Conservation (phyloP, 2,113 vertebrate species). For the Rhea americana region DNA sequence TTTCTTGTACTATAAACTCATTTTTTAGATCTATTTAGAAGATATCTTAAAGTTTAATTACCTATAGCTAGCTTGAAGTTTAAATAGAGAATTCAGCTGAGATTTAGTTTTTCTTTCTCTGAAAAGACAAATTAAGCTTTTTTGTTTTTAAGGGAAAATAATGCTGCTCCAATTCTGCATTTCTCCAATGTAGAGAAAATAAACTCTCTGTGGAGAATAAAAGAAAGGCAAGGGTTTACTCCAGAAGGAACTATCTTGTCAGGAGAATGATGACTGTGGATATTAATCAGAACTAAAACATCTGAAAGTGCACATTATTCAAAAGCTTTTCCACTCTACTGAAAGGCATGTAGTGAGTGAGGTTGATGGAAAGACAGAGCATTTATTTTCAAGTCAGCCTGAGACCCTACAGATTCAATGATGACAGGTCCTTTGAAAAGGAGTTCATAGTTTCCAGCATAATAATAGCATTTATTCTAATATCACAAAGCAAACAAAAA, state of each 20-base stretch:
- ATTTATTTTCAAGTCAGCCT: conserved; percentile 46
- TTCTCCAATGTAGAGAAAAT: not conserved
- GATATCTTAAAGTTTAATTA: no score
- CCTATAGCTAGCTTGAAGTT: not conserved
- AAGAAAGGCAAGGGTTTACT: not conserved
- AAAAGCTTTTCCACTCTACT: conserved; percentile 34
- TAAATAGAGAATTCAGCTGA: not conserved
- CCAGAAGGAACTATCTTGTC: conserved; percentile 51
- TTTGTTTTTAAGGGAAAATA: not conserved
- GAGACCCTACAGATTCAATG: conserved; percentile 15
- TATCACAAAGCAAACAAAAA: conserved; percentile 24
- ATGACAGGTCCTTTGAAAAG: conserved; percentile 46
- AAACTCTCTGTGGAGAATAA: not conserved
- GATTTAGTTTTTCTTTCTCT: not conserved
- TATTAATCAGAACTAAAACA: conserved; percentile 49
- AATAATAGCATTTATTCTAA: conserved; percentile 33
- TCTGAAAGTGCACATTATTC: conserved; percentile 56
- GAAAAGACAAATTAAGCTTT: not conserved
- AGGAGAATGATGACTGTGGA: conserved; percentile 41
- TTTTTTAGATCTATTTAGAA: not conserved
- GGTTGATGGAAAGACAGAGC: conserved; percentile 41
- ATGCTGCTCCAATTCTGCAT: not conserved
- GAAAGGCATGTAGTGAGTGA: conserved; percentile 18
- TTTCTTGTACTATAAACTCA: not conserved
- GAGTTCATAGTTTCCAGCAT: not conserved